These are phyloP conservation scores for Globia sparganii DNA, from an alignment of 2,888 invertebrate genomes.

Conservation along the genomic window DNA sequence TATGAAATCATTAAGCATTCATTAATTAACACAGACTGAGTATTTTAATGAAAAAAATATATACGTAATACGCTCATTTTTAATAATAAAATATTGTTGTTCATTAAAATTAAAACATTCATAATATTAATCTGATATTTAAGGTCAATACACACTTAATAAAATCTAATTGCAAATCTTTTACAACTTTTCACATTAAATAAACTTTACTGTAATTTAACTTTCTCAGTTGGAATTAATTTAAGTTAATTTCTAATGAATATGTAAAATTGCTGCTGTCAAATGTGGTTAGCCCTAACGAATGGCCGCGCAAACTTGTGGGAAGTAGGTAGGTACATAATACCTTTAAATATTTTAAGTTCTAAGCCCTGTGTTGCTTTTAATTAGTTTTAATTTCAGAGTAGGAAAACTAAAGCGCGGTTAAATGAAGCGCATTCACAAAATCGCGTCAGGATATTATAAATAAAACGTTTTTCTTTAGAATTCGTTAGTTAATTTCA, in stretches of 20 bases:
- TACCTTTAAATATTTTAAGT: slow-evolving; percentile 9
- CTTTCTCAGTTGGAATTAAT: background rate
- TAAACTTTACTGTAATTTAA: background rate
- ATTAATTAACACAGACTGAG: slow-evolving; percentile 31
- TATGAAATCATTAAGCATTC: background rate
- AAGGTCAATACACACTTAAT: too few species aligned
- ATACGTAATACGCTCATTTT: background rate
- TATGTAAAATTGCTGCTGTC: slow-evolving; percentile 20
- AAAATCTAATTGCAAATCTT: background rate
- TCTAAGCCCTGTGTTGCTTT: slow-evolving; percentile 25
- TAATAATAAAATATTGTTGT: background rate
- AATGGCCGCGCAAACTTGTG: background rate
- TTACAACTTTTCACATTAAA: slow-evolving; percentile 7
- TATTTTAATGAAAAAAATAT: slow-evolving; percentile 1
- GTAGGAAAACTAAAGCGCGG: background rate
- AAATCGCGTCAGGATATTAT: too few species aligned
- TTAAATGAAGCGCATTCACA: slow-evolving; percentile 12
- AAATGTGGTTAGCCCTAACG: background rate
- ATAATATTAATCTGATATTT: background rate
- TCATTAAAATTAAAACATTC: background rate
- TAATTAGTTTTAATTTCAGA: slow-evolving; percentile 12
- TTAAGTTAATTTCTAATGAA: slow-evolving; percentile 32
- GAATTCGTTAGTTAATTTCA: background rate
- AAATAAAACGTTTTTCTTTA: background rate
- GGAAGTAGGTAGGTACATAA: slow-evolving; percentile 11